Percentiles rank a stretch among this genome's conserved stretches.
Evolutionary conservation across 2,797 vertebrate species (phyloP).

Genomic region (Taenioides sp.): DNA sequence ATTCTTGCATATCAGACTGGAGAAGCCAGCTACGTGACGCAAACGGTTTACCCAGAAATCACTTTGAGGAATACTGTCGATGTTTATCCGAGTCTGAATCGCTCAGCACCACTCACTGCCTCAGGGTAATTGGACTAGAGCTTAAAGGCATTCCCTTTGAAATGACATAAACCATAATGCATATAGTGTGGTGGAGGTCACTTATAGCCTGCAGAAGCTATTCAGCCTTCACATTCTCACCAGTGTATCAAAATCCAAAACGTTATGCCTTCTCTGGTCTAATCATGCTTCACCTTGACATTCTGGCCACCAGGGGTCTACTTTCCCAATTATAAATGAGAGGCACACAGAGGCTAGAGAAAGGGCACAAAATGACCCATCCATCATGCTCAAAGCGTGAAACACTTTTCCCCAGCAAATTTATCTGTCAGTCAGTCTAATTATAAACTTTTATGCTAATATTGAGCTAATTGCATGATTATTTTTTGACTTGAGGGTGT

Average conservation of each 20-base stretch:
- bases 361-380: conserved; percentile 26
- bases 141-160: not conserved
- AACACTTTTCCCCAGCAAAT: conserved; percentile 5
- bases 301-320: conserved; percentile 20
- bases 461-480: conserved; percentile 1
- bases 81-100: conserved; percentile 6
- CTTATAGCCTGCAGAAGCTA: conserved; percentile 3
- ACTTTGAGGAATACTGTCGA: not conserved
- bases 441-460: conserved; percentile 1
- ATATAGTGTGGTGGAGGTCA: conserved; percentile 23
- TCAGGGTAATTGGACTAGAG: conserved; percentile 3
- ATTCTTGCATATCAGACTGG: not conserved
- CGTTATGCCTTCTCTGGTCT: conserved; percentile 19
- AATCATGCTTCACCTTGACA: conserved; percentile 45
- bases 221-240: conserved; percentile 31
- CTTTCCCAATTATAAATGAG: conserved; percentile 35
- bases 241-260: conserved; percentile 32
- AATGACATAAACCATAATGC: conserved; percentile 9
- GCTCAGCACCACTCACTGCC: not conserved
- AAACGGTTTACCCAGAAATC: conserved; percentile 3
- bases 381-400: conserved; percentile 13
- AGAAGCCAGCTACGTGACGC: not conserved
- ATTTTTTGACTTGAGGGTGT: conserved; percentile 10
- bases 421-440: not conserved
- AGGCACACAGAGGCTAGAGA: not conserved